Evolutionary conservation across 2,797 vertebrate genomes (phyloP), one percentile per base, ranked within the genome.

Genomic region (Sciaenops ocellatus): DNA sequence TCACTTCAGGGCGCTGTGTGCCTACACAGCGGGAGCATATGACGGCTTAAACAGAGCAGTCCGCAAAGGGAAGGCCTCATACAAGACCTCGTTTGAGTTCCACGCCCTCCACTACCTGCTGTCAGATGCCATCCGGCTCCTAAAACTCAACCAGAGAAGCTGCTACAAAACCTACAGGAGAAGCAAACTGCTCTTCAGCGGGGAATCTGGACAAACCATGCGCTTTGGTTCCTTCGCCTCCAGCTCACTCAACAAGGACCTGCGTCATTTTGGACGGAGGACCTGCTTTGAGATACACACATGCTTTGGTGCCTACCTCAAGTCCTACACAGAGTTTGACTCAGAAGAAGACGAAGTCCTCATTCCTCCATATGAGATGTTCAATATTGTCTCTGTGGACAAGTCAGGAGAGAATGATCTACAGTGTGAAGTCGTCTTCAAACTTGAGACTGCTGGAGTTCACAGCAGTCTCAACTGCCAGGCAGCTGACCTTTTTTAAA

Each of bases 351-450:
- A 87, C 8, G 85, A 89, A 46, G 85, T 89, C 3, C 73, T 89
- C 52, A 87, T 87, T 69, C 85, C 85, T 51, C 87, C 76, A 0
- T 83, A 85, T 22, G 80, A 87, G 55, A 82, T 87, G 83, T 89
- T 89, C n/a, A 69, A 3, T 0, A 76, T 85, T 0, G 60, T 85
- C 6, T 76, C 68, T 13, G 83, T 80, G 17, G 64, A 88, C 61
- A 38, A 0, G 11, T 70, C 83, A 18, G 83, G 80, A 59, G 17
- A 71, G 13, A 85, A 61, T 6, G 54, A 79, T n/a, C 61, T 87
- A 22, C 15, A 64, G 3, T 89, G 87, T 66, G 73, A 84, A 6
- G 68, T 61, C 30, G 11, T 80, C 24, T 85, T 82, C 71, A 84
- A 69, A 73, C 78, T 89, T 0, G 51, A 84, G 62, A 78, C 78